Evolutionary conservation across 2,888 invertebrate genomes (phyloP), one percentile per base, ranked within the genome.

Genomic region (Pterobdella sp.): DNA sequence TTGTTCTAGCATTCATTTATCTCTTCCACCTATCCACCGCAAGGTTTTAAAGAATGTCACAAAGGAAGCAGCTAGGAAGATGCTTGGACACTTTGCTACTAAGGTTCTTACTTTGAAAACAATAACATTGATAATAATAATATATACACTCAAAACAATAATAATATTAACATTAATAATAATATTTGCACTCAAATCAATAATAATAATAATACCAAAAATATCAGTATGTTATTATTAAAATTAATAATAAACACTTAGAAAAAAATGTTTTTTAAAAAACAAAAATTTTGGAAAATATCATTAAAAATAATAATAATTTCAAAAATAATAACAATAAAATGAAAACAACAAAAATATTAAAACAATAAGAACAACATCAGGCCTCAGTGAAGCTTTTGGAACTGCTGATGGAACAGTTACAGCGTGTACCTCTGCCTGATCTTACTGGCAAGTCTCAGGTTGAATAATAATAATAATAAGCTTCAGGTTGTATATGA

Each of bases 61-160:
- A 32, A 71, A 71, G 56, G 71, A 71, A 35, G 71, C 71, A 3
- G 71, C 71, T 2, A 42, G 52, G 31, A 71, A 71, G 37, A n/a
- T 71, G 35, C 35, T 71, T 29, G 31, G 35, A 10, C 71, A 71
- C 52, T 71, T 71, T 63, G 71, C 60, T 0, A 71, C 71, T 2
- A 60, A 56, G 60, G 60, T 56, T 42, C 18, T 42, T 42, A 42
- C 10, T 42, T 42, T 42, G 22, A 22, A 14, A 14, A 42, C 49
- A 14, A 7, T 14, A 22, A 22, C 49, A 42, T 42, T 42, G 10
- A 42, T 42, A 42, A 42, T 42, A 42, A 42, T 42, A 42, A 42
- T 42, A 42, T 14, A 7, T 14, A 22, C 22, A 22, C 22, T 42
- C 7, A 14, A 42, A 14, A 22, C 22, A 42, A 14, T 42, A 42